Percentiles rank a stretch among this genome's conserved stretches.
These are phyloP conservation scores for Alligator sinensis DNA, from an alignment of 2,113 vertebrate species.

Conservation along the genomic window DNA sequence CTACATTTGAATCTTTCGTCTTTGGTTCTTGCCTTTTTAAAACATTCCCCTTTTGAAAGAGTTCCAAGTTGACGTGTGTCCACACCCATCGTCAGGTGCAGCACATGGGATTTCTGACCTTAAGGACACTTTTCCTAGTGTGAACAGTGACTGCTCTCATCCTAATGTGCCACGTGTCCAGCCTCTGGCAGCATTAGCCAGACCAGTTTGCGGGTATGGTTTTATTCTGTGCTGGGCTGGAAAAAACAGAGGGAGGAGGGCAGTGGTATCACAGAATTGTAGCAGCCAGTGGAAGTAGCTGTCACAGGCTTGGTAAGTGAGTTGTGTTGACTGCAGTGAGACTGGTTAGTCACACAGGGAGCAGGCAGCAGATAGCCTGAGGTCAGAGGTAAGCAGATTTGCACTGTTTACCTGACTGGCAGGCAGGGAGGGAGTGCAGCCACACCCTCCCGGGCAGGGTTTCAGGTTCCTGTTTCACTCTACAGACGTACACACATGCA, in stretches of 20 bases:
- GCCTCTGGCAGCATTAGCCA: background rate
- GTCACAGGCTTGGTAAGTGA: background rate
- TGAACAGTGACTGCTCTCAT: background rate
- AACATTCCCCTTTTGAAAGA: too few relatives aligned
- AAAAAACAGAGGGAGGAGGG: background rate
- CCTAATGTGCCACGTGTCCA: background rate
- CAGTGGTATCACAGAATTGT: background rate
- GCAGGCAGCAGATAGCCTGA: background rate
- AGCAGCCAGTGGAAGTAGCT: background rate
- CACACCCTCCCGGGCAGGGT: background rate
- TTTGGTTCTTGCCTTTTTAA: too few relatives aligned
- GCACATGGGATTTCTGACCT: background rate
- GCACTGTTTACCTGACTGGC: background rate
- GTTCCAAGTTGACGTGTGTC: too few relatives aligned
- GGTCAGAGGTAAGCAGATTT: background rate
- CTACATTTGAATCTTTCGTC: too few relatives aligned
- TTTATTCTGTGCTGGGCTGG: background rate
- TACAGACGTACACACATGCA: background rate
- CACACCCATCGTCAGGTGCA: background rate
- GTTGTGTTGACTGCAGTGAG: background rate
- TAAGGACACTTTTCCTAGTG: background rate
- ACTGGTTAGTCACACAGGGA: background rate
- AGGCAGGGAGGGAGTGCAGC: background rate
- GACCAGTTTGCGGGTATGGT: too few relatives aligned
- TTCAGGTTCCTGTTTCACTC: conserved; percentile 6